These are phyloP conservation scores for Gryllus longicercus DNA, from an alignment of 2,888 invertebrate species.

Conservation along the genomic window DNA sequence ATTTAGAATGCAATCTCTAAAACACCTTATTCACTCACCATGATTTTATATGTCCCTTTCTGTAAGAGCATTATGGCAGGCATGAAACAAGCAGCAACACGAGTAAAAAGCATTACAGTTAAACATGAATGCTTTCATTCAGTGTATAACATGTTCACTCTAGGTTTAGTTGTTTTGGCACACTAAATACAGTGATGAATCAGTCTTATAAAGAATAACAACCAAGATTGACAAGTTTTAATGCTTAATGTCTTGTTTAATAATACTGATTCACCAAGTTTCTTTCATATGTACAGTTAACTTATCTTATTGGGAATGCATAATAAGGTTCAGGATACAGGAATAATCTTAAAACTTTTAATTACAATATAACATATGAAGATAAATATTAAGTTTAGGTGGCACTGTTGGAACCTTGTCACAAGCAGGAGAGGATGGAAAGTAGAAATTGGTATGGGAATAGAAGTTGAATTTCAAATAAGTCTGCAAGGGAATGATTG, in stretches of 20 bases:
- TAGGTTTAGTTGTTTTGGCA: constrained; percentile 25
- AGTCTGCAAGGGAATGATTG: too few species aligned
- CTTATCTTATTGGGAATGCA: too few species aligned
- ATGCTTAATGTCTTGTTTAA: neutral
- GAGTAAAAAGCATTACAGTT: constrained; percentile 34
- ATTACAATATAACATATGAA: too few species aligned
- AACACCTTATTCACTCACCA: constrained; percentile 26
- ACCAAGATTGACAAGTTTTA: neutral
- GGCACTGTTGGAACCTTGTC: too few species aligned
- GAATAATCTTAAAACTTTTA: too few species aligned
- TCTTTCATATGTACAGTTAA: neutral
- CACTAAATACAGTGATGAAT: constrained; percentile 19
- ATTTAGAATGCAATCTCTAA: neutral
- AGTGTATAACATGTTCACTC: neutral
- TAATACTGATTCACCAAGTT: constrained; percentile 17
- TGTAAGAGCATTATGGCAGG: constrained; percentile 34
- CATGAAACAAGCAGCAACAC: constrained; percentile 35
- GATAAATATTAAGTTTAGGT: too few species aligned
- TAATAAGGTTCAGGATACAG: too few species aligned
- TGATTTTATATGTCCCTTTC: constrained; percentile 30
- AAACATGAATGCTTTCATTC: constrained; percentile 12
- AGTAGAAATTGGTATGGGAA: too few species aligned
- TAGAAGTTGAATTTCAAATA: too few species aligned
- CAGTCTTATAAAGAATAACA: constrained; percentile 26
- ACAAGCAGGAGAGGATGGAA: too few species aligned